Evolutionary conservation across 2,888 invertebrate species (phyloP), one percentile per base, ranked within the genome.

Genomic region (Conops quadrifasciatus): DNA sequence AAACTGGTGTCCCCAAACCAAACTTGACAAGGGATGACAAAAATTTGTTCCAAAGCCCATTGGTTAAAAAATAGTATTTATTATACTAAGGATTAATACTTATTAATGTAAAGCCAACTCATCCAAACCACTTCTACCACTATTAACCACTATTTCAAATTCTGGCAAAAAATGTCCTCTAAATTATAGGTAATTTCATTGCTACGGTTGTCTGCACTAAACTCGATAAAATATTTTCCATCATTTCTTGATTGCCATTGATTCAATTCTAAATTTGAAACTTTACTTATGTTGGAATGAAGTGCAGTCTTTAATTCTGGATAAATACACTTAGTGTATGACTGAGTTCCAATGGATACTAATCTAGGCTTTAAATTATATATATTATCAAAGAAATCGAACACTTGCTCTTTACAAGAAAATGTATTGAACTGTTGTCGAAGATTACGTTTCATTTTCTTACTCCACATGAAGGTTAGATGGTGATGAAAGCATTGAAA

Each of bases 401-500:
- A 87, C 30, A 95, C 93, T 78, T 89, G 88, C 67, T 89, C 86
- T 80, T 91, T 91, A 71, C 88, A 90, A 76, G 89, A 89, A 24
- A 96, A 87, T 76, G 89, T 89, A 85, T 97, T 97, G 81, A 98
- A 96, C 64, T 91, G 86, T 76, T 90, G 87, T 79, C 94, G 91
- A 79, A 94, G 90, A 65, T 89, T 86, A 79, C 91, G 92, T 0
- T 90, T 88, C 77, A 97, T 87, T 51, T 93, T 83, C 84, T 92
- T 93, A 80, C 96, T 95, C 80, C 96, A 88, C 98, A 98, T 98
- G 83, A 96, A 97, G 66, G 96, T 94, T 74, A 98, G 89, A 87
- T 98, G 98, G 83, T 98, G 97, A 87, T 98, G 98, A 81, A 98
- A 96, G 81, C 91, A 91, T 77, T 93, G 91, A 84, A 94, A 97